Percentiles rank a stretch among this genome's conserved stretches.
Evolutionary conservation across 2,113 vertebrate genomes (phyloP).

Genomic region (Lagopus muta): DNA sequence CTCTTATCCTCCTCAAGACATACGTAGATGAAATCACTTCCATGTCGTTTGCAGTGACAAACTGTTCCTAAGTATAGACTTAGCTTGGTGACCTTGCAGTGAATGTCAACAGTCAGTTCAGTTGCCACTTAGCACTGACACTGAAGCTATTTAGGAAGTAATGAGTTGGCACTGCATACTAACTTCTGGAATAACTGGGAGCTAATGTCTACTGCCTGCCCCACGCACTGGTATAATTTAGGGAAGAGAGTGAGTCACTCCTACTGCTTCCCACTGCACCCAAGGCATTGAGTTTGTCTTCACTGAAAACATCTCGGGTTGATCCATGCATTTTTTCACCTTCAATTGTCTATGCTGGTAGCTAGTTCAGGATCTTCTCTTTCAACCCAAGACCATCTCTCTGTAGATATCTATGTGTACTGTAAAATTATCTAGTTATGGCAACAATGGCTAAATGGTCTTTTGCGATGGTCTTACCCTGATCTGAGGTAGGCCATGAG

Average conservation of each 20-base stretch:
- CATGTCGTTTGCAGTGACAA: slow-evolving; percentile 19
- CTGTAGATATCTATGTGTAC: background rate
- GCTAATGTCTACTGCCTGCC: slow-evolving; percentile 25
- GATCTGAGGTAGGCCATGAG: background rate
- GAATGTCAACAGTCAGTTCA: slow-evolving; percentile 63
- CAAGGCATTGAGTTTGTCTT: background rate
- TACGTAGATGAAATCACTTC: slow-evolving; percentile 36
- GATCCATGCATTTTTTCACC: background rate
- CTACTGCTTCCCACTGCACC: slow-evolving; percentile 13
- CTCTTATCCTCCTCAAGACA: background rate
- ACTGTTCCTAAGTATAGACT: slow-evolving; percentile 55
- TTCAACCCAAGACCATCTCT: background rate
- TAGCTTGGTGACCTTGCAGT: slow-evolving; percentile 46
- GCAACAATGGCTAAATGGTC: background rate
- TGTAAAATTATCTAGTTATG: background rate
- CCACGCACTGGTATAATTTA: slow-evolving; percentile 18
- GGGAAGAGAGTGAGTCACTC: slow-evolving; percentile 41
- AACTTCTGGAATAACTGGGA: slow-evolving; percentile 58
- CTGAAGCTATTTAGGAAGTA: slow-evolving; percentile 64
- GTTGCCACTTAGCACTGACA: slow-evolving; percentile 61
- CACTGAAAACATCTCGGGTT: background rate
- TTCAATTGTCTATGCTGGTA: background rate
- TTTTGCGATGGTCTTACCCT: background rate
- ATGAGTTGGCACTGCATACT: slow-evolving; percentile 62
- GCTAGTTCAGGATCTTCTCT: background rate